phyloP scores from a whole-genome alignment of 2,113 vertebrate genomes.

The Corythornis madagascariensis region DNA sequence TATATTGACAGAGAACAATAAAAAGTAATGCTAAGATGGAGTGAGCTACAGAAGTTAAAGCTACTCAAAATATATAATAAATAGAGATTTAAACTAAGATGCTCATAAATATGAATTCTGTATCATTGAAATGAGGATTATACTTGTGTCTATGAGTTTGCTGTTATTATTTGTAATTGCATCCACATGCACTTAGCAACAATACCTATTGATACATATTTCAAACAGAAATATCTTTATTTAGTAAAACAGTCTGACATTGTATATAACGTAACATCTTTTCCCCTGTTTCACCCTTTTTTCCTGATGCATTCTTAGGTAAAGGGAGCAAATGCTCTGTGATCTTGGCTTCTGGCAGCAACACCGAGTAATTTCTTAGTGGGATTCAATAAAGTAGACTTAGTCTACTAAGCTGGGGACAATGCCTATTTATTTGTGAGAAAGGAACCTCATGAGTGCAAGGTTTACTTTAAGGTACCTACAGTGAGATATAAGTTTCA shows the following conservation, averaged over 20 bases:
- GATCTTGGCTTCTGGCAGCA: not conserved
- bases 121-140: constrained; percentile 17
- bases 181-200: not conserved
- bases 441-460: not conserved
- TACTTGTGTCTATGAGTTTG: not conserved
- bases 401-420: not conserved
- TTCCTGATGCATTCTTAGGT: not conserved
- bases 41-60: not conserved
- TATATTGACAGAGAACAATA: constrained; percentile 23
- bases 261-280: not conserved
- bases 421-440: not conserved
- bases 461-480: not conserved
- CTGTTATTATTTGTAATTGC: not conserved
- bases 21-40: constrained; percentile 1
- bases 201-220: not conserved
- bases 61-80: not conserved
- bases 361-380: not conserved
- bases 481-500: not conserved
- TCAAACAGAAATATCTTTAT: not conserved
- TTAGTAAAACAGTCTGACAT: not conserved
- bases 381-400: not conserved
- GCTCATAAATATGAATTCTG: constrained; percentile 21
- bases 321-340: not conserved
- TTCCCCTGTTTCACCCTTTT: not conserved
- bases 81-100: constrained; percentile 10